phyloP scores from a whole-genome alignment of 2,797 vertebrate genomes.

The Scomberomorus guttatus region DNA sequence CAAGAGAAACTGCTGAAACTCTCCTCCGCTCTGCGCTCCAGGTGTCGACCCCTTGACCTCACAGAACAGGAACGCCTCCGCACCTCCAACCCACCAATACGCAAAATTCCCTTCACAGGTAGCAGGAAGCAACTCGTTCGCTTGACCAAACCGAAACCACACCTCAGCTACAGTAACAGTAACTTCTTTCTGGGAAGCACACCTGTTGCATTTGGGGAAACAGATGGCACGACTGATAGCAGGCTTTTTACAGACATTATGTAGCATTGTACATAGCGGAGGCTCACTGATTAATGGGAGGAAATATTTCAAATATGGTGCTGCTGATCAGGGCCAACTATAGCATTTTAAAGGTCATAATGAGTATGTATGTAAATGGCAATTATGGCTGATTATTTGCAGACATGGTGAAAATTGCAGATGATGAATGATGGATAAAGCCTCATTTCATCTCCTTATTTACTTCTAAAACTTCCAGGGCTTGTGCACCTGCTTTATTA shows the following conservation, averaged over 20 bases:
- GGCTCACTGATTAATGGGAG: neutral
- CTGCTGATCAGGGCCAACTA: neutral
- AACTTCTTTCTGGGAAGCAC: conserved; percentile 29
- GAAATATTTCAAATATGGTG: conserved; percentile 5
- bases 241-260: neutral
- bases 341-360: neutral
- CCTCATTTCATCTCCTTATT: neutral
- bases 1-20: conserved; percentile 16
- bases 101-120: conserved; percentile 15
- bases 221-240: conserved; percentile 17
- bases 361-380: neutral
- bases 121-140: conserved; percentile 35
- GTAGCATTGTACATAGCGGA: neutral
- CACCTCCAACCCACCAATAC: conserved; percentile 13
- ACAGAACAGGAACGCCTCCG: conserved; percentile 22
- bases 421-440: conserved; percentile 7
- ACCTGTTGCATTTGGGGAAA: conserved; percentile 52
- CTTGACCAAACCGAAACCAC: conserved; percentile 20
- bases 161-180: conserved; percentile 14
- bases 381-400: conserved; percentile 15
- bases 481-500: neutral
- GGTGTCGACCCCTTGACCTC: conserved; percentile 58
- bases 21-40: conserved; percentile 42
- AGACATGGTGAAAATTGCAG: neutral
- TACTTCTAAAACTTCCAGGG: neutral